Base-by-base conservation (phyloP, 2,113 vertebrate species). In the Mirza zaza region DNA sequence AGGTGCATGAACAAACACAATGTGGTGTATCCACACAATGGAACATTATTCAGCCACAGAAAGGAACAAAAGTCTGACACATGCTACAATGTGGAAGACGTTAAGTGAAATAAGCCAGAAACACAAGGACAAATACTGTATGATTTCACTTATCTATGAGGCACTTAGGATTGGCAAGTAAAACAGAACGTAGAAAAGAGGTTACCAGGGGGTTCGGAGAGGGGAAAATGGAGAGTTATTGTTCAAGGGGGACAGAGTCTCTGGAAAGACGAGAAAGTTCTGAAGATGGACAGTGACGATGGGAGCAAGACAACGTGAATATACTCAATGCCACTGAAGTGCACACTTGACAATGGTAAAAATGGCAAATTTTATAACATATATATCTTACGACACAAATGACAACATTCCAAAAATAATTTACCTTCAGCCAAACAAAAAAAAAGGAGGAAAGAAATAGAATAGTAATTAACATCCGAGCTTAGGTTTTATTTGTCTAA, bases 11-110 rank as follows among this genome's bases (percentile, higher is more conserved):
- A 36, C 12, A 32, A 32, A 70, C 80, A 67, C 59, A 15, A 34
- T 11, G 4, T 0, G 20, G 18, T 15, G 0, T 1, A 29, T 3
- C 8, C 20, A 11, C 2, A 23, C n/a, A 23, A 1, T 2, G 20
- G 39, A 45, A 18, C 55, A 36, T 20, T 10, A 77, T 10, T 32
- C 14, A 42, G 70, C 36, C 71, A n/a, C 57, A 45, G 76, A 73
- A 88, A 70, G 23, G 25, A 80, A 76, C 1, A 6, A 42, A 21
- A 13, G 27, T 48, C 9, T n/a, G 57, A 84, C 12, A 76, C 20
- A 14, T 5, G 52, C 7, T 4, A 42, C 59, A 13, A 71, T 23
- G 14, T 0, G 7, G 39, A 42, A 42, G 63, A 23, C 48, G 48
- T 23, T 1, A 23, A 42, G 11, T 2, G 29, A 70, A 76, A 61